Evolutionary conservation across 23 tunicate genomes (phyloP).

Genomic region (Ciona savignyi): DNA sequence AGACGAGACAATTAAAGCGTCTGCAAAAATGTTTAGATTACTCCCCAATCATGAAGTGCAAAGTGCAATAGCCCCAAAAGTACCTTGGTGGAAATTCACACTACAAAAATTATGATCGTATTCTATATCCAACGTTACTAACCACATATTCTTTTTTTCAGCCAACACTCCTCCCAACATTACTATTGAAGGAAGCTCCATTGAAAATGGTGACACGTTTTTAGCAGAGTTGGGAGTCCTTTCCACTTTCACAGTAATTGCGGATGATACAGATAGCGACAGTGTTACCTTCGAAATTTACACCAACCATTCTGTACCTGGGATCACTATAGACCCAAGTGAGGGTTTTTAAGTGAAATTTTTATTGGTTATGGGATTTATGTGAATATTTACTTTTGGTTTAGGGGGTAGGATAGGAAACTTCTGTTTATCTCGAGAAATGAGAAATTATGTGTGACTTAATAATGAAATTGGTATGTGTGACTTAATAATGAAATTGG

Average conservation of each 20-base stretch:
- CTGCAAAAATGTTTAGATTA: no score
- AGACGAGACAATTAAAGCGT: no score
- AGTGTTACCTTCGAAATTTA: background rate
- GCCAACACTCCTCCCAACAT: conserved; percentile 1
- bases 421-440: no score
- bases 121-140: background rate
- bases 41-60: no score
- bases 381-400: background rate
- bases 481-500: no score
- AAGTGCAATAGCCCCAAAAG: no score
- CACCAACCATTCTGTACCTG: background rate
- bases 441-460: no score
- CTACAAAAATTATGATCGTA: no score
- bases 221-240: background rate
- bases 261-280: conserved; percentile 15
- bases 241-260: background rate
- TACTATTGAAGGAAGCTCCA: background rate
- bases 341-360: background rate
- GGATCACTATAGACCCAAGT: conserved; percentile 2
- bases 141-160: background rate
- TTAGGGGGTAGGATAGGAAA: no score
- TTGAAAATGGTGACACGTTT: background rate
- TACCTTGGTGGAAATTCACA: no score
- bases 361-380: background rate
- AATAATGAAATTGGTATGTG: no score